Evolutionary conservation across 1,140 invertebrate species (phyloP), one percentile per base, ranked within the genome.

Genomic region (Leptinotarsa lineolata): DNA sequence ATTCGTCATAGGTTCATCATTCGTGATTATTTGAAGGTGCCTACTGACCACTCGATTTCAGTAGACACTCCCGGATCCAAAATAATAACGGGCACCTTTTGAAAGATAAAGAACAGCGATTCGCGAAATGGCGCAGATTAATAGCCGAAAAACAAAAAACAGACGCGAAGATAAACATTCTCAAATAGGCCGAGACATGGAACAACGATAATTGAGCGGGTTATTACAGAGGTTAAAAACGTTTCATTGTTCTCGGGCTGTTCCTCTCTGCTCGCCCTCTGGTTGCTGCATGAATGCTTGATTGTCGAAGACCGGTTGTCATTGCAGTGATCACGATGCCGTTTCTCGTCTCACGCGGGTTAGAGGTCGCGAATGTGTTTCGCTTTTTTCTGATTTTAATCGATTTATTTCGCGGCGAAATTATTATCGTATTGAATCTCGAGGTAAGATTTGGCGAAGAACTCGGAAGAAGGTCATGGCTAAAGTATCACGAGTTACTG

Each of bases 191-290:
- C 48, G 48, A 54, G 48, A 54, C 48, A 18, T 54, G 48, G 48
- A 54, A 54, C 48, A 8, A 54, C 6, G 48, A 54, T 54, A 54
- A 54, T 54, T 54, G 48, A 54, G 48, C 48, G 48, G 48, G 48
- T 54, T 54, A 54, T 54, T 54, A 54, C 48, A 54, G 48, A 54
- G 48, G 48, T 54, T 54, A 54, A 54, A 54, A 54, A 54, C 48
- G 48, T 54, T 54, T 54, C 48, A 54, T 54, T 54, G 48, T 54
- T 54, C 48, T 54, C 48, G 16, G 30, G 30, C n/a, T 54, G 48
- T 15, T 54, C 48, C n/a, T 54, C 48, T 54, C 48, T 54, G 15
- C 15, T 54, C n/a, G 48, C 16, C n/a, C 48, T 54, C 48, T 54
- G 15, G 48, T 54, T 54, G 48, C 16, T 54, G 48, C 48, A 54